A percentile compares a stretch with the other conserved stretches of the same genome.
Conservation (phyloP, 2,888 invertebrate genomes). For the Ariolimax columbianus region DNA sequence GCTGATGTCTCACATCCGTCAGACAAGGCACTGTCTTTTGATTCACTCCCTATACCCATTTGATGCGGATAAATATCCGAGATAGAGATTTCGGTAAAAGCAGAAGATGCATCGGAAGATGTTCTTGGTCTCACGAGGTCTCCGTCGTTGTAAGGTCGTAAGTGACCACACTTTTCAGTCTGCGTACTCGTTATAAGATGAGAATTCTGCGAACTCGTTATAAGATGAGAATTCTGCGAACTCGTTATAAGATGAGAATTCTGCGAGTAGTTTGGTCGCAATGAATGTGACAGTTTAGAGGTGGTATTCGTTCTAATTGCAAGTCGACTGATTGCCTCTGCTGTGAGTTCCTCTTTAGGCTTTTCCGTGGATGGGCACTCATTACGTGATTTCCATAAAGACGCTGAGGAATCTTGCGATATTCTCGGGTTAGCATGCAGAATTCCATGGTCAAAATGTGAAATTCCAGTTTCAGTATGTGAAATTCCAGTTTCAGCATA, state of each 20-base stretch:
- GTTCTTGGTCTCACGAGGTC: neutral
- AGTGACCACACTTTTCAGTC: neutral
- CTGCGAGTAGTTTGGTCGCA: neutral
- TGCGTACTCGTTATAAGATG: conserved; percentile 13
- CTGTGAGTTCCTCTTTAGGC: neutral
- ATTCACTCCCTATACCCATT: neutral
- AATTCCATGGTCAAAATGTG: neutral
- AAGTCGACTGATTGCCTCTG: no score
- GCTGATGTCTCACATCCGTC: neutral
- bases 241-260: neutral
- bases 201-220: neutral
- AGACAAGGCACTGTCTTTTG: conserved; percentile 11
- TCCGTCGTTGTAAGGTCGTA: neutral
- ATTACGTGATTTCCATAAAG: neutral
- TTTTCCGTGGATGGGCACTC: neutral
- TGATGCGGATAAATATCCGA: conserved; percentile 36
- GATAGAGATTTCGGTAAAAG: conserved; percentile 44
- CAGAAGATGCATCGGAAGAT: conserved; percentile 42
- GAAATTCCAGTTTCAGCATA: neutral
- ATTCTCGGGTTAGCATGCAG: neutral
- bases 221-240: neutral
- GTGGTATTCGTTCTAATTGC: neutral
- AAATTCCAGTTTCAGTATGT: neutral
- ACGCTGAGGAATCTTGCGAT: neutral
- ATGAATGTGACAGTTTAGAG: neutral